Evolutionary conservation across 2,113 vertebrate genomes (phyloP), one percentile per base, ranked within the genome.

Genomic region (Myrmophylax atrothorax): DNA sequence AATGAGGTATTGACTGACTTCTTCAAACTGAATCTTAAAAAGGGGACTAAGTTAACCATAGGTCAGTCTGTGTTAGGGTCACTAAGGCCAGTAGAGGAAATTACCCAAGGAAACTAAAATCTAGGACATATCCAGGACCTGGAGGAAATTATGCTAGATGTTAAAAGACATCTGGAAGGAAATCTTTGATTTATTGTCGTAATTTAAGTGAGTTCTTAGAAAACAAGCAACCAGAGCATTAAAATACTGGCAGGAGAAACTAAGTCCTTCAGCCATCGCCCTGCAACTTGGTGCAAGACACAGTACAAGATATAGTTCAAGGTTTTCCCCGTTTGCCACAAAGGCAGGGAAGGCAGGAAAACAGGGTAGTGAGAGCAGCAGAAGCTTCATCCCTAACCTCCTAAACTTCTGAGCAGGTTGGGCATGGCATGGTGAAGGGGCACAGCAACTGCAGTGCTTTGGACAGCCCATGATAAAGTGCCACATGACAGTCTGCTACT

Each of bases 101-200:
- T 97, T 97, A 96, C 93, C 95, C 91, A 96, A 97, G 92, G 96
- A 98, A 97, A 96, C 93, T 93, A 90, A 98, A 97, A 98, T 97
- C 93, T 96, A 93, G 96, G 93, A 96, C 94, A 97, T 96, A 94
- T 89, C 84, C 85, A 95, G 93, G 95, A 93, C 84, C 85, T 96
- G 90, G 93, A 98, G 97, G 94, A 94, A 98, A 96, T 85, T 75
- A 96, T 87, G 66, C 79, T 94, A 90, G 96, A 97, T 96, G 96
- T 95, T 97, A 93, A 94, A 96, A 97, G 97, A 96, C 95, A 93
- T 93, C 90, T 96, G 92, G 92, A 95, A 97, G 84, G 79, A 97
- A 96, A 97, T 89, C 64, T 91, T 75, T 84, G 80, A 79, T 93
- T 97, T 96, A 90, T 77, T 81, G 70, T 92, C 78, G 91, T 56